Base-by-base conservation (phyloP, 2,113 vertebrate genomes). In the Hippocampus zosterae region DNA sequence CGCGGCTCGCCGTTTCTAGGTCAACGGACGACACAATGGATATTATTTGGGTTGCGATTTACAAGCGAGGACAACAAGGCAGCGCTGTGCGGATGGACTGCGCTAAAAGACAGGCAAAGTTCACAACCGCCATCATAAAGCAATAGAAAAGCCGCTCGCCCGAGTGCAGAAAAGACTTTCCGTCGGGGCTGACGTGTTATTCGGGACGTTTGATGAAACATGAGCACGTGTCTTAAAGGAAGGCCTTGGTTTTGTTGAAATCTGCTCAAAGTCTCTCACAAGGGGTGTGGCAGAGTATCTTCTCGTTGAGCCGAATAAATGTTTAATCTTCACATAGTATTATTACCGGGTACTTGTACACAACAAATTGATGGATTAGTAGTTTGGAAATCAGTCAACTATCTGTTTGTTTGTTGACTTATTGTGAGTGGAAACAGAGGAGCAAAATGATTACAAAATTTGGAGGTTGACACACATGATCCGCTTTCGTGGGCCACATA, bases 1-100 rank as follows among this genome's bases (percentile, higher is more conserved):
- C 37, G 56, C 12, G 6, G n/a, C 8, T 11, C 18, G 73, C 69
- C 27, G 72, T 77, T 73, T 67, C 64, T 71, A 70, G 50, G 76
- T 59, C 65, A 52, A 25, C 65, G 41, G n/a, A 29, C 69, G 65
- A 79, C 46, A 76, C 59, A 66, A 70, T 74, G 18, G 41, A 75
- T 29, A 23, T 56, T 16, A 74, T 63, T 74, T 64, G 53, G 50
- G 18, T 44, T n/a, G 21, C 53, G 53, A 64, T 57, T 67, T 57
- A 66, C n/a, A 46, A 27, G 40, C 33, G 15, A 10, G 62, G 37
- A 68, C 65, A 77, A 46, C n/a, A 56, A 11, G 57, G 72, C 37
- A 18, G 53, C 15, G 42, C 18, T 44, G 23, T 65, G 48, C 15
- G 25, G 71, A 57, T 27, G 41, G 57, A 12, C 23, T 41, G 25